These are phyloP conservation scores for Trichopria drosophilae DNA, from an alignment of 2,888 invertebrate species.

Conservation along the genomic window DNA sequence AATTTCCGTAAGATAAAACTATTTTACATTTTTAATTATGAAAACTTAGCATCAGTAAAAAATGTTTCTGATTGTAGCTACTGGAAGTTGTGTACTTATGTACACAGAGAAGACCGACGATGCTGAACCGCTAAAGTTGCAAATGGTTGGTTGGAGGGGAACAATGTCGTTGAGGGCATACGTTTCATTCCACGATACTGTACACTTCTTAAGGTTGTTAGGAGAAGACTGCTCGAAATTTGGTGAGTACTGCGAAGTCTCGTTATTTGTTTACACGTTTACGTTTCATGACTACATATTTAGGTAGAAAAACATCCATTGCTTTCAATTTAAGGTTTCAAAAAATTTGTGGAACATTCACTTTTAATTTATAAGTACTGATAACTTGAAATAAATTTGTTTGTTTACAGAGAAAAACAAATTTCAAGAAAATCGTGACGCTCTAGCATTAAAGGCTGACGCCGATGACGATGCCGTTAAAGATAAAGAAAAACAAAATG, in stretches of 20 bases:
- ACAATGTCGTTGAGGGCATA: conserved; percentile 85
- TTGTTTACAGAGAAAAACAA: conserved; percentile 68
- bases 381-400: conserved; percentile 12
- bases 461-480: conserved; percentile 35
- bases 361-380: too few relatives aligned
- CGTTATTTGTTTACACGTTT: too few relatives aligned
- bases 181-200: conserved; percentile 79
- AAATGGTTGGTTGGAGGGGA: conserved; percentile 90
- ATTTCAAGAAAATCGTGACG: conserved; percentile 65
- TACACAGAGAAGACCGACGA: conserved; percentile 63
- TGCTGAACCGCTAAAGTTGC: conserved; percentile 63
- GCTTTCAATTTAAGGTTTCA: background rate
- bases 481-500: conserved; percentile 11
- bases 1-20: conserved; percentile 65
- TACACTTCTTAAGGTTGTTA: conserved; percentile 83
- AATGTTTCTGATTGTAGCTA: conserved; percentile 55
- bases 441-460: conserved; percentile 42
- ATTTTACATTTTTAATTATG: conserved; percentile 11
- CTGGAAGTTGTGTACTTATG: conserved; percentile 78
- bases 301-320: too few relatives aligned
- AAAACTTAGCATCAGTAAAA: background rate
- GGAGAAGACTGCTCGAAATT: conserved; percentile 86
- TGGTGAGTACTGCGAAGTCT: conserved; percentile 62
- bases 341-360: background rate
- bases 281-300: too few relatives aligned